Conservation (phyloP, 2,113 vertebrate species). For the Scomber colias region DNA sequence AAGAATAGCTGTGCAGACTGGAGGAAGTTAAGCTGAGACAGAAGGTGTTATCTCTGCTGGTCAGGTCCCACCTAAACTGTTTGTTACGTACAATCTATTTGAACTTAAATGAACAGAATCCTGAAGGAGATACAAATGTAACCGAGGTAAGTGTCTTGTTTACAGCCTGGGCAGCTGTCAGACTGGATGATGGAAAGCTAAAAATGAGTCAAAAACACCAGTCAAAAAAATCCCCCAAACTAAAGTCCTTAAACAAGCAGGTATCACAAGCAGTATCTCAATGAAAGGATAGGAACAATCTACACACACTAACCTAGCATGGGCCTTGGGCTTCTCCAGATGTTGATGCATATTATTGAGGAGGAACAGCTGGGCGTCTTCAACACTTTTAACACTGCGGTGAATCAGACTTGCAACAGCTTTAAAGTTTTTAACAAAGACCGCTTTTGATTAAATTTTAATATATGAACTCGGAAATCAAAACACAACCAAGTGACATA, state of each 20-base stretch:
- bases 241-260: not conserved
- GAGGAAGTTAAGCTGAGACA: not conserved
- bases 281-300: constrained; percentile 33
- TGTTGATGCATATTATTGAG: constrained; percentile 48
- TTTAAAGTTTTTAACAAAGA: constrained; percentile 33
- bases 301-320: constrained; percentile 15
- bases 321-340: constrained; percentile 56
- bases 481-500: too few species aligned
- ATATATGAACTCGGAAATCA: not conserved
- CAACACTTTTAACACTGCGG: constrained; percentile 11
- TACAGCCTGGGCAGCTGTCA: constrained; percentile 32
- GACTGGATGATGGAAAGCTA: constrained; percentile 25
- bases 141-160: constrained; percentile 3
- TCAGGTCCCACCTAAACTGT: not conserved
- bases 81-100: not conserved
- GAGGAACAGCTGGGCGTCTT: constrained; percentile 42
- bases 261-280: constrained; percentile 34
- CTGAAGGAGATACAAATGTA: constrained; percentile 4
- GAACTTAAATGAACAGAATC: not conserved
- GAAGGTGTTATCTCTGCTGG: constrained; percentile 8
- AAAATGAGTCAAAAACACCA: constrained; percentile 2
- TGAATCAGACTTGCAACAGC: constrained; percentile 44
- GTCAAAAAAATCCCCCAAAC: not conserved
- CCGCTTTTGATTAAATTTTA: not conserved
- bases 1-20: constrained; percentile 24